phyloP scores from a whole-genome alignment of 2,113 vertebrate species.

The Parotia lawesii region DNA sequence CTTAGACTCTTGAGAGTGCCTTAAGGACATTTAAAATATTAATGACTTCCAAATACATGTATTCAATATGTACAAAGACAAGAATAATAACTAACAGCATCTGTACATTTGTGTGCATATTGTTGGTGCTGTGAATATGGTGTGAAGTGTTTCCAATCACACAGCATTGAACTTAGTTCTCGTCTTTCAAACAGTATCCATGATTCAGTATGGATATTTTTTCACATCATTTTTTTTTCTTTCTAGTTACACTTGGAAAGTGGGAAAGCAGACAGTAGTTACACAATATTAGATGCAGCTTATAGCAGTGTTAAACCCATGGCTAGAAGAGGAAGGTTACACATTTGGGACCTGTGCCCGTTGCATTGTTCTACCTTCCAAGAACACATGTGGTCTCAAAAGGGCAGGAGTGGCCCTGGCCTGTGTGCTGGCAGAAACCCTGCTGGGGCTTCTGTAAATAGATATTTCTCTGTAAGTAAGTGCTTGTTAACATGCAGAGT shows the following conservation, averaged over 20 bases:
- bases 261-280: not conserved
- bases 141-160: not conserved
- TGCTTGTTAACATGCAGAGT: not conserved
- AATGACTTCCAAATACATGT: not conserved
- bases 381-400: not conserved
- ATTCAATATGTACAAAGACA: not conserved
- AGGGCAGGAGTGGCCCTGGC: not conserved
- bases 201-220: not conserved
- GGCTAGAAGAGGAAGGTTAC: not conserved
- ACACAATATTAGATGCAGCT: not conserved
- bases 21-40: not conserved
- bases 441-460: not conserved
- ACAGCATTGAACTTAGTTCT: not conserved
- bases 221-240: not conserved
- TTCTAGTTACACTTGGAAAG: not conserved
- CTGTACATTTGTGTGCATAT: not conserved
- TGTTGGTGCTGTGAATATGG: not conserved
- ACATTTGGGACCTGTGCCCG: not conserved
- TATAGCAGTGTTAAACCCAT: not conserved
- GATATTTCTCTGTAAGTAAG: not conserved
- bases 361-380: conserved; percentile 26
- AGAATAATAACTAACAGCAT: not conserved
- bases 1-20: not conserved
- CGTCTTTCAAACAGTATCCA: not conserved
- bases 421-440: not conserved